These are phyloP conservation scores for Emys orbicularis DNA, from an alignment of 2,797 vertebrate species.

Conservation along the genomic window DNA sequence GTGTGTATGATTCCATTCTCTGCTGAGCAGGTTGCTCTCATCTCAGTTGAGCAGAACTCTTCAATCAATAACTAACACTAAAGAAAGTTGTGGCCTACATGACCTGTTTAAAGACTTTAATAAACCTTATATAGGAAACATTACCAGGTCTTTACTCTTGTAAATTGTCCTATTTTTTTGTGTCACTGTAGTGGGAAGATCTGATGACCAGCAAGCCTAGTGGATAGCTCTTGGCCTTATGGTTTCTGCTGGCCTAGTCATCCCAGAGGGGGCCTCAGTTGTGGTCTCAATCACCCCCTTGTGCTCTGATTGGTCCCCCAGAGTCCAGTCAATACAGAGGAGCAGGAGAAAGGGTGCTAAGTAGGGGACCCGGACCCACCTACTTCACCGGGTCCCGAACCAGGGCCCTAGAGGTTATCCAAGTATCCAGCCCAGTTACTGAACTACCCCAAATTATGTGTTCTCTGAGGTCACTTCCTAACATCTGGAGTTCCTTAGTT, in stretches of 20 bases:
- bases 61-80: background rate
- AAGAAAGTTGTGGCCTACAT: background rate
- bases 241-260: background rate
- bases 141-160: background rate
- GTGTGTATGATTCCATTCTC: background rate
- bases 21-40: background rate
- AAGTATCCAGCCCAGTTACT: background rate
- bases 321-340: background rate
- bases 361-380: no score
- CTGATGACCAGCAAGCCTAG: background rate
- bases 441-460: background rate
- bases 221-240: background rate
- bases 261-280: background rate
- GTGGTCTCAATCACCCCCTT: background rate
- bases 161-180: background rate
- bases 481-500: background rate
- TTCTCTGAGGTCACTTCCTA: background rate
- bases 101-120: background rate
- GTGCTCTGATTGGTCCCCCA: background rate
- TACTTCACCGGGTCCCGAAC: background rate
- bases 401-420: background rate
- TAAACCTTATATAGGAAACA: background rate
- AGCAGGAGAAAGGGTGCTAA: background rate
- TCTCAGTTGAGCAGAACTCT: background rate
- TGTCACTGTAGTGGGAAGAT: background rate